Conservation (phyloP, 2,888 invertebrate species). For the Laothoe populi region DNA sequence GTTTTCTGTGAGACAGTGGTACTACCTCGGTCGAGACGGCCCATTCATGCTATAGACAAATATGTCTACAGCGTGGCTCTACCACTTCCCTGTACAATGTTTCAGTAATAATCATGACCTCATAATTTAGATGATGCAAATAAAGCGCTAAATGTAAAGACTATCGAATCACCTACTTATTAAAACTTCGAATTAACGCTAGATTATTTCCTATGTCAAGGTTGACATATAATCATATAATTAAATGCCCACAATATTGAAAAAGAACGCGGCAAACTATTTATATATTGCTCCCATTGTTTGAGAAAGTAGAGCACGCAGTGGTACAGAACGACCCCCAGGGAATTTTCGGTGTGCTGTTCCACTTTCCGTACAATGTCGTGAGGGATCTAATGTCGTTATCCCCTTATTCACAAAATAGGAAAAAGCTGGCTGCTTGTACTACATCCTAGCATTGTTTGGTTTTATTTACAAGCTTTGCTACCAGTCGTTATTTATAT, state of each 20-base stretch:
- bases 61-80: no score
- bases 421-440: not conserved
- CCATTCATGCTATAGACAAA: no score
- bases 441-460: not conserved
- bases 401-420: not conserved
- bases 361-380: constrained; percentile 1
- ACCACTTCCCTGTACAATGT: no score
- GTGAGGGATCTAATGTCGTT: constrained; percentile 1
- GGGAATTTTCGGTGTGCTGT: constrained; percentile 6
- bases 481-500: no score
- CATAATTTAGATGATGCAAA: no score
- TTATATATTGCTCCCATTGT: not conserved
- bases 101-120: no score
- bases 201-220: not conserved
- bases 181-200: no score
- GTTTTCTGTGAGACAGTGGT: no score
- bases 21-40: no score
- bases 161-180: no score
- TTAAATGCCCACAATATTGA: not conserved
- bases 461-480: not conserved
- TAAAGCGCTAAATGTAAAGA: no score
- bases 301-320: not conserved
- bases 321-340: not conserved
- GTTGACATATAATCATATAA: no score
- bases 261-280: not conserved